Percentiles rank a stretch among this genome's conserved stretches.
Evolutionary conservation across 2,888 invertebrate species (phyloP).

Genomic region (Harpalus rubripes): DNA sequence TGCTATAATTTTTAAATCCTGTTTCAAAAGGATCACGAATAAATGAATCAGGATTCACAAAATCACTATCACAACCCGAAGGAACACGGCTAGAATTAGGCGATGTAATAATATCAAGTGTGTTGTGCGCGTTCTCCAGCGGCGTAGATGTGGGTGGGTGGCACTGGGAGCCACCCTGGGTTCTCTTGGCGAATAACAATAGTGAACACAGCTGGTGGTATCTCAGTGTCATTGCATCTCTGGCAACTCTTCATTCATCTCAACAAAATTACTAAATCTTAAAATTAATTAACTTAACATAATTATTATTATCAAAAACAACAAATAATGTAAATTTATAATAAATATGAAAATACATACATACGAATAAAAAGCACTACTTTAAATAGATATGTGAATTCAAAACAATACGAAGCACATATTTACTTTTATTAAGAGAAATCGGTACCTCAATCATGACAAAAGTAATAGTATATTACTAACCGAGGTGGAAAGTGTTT

Average conservation of each 20-base stretch:
- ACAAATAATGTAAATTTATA: background rate
- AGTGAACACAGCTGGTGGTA: conserved; percentile 99
- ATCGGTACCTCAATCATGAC: no score
- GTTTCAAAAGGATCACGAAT: no score
- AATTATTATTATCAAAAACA: background rate
- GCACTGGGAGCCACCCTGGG: conserved; percentile 97
- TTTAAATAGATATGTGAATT: no score
- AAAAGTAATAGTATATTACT: no score
- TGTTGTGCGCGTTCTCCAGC: background rate
- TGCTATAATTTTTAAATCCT: no score
- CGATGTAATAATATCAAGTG: conserved; percentile 13
- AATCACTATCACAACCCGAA: no score
- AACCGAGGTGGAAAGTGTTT: no score
- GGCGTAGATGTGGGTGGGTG: conserved; percentile 51
- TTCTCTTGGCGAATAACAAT: conserved; percentile 88
- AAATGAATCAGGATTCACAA: no score
- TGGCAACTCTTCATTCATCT: conserved; percentile 64
- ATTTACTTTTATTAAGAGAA: no score
- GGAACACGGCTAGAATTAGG: no score
- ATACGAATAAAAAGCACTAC: background rate
- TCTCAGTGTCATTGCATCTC: conserved; percentile 90
- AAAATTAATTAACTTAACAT: background rate
- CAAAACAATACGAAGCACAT: no score
- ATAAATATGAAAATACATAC: background rate
- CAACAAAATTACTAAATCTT: background rate